phyloP scores from a whole-genome alignment of 2,797 vertebrate genomes.

The Novumbra hubbsi region DNA sequence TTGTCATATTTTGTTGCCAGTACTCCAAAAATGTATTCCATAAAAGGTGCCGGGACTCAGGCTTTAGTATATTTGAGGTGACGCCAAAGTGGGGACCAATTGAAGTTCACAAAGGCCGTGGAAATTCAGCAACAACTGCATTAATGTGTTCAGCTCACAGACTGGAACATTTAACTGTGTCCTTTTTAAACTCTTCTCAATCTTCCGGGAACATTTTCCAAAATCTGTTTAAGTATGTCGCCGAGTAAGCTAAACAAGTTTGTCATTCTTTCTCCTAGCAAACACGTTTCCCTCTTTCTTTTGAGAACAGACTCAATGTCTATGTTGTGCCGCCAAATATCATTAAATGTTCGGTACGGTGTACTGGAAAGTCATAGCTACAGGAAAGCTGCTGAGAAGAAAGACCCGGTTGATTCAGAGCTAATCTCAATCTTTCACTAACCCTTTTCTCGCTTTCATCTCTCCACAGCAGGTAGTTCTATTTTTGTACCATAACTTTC shows the following conservation, averaged over 20 bases:
- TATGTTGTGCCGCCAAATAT: slow-evolving; percentile 55
- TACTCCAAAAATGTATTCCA: not conserved
- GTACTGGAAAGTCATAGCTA: not conserved
- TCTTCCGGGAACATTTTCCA: slow-evolving; percentile 20
- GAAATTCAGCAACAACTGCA: not conserved
- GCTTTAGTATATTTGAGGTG: not conserved
- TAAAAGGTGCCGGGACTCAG: not conserved
- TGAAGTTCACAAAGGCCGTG: not conserved
- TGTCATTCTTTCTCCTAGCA: slow-evolving; percentile 45
- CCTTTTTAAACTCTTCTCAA: not conserved
- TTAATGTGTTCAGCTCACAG: not conserved
- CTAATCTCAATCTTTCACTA: slow-evolving; percentile 11
- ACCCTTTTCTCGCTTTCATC: not conserved
- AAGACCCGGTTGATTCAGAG: slow-evolving; percentile 16
- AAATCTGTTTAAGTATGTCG: slow-evolving; percentile 39
- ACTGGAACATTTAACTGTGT: not conserved
- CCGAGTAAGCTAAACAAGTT: slow-evolving; percentile 38
- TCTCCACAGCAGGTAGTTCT: slow-evolving; percentile 1
- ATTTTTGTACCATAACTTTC: too few species aligned
- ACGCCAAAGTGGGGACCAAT: not conserved
- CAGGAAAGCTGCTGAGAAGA: not conserved
- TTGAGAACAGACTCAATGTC: slow-evolving; percentile 38
- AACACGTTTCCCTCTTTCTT: slow-evolving; percentile 46
- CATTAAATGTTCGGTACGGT: slow-evolving; percentile 17
- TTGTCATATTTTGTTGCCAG: not conserved